Evolutionary conservation across 2,113 vertebrate genomes (phyloP).

Genomic region (Amblyornis subalaris): DNA sequence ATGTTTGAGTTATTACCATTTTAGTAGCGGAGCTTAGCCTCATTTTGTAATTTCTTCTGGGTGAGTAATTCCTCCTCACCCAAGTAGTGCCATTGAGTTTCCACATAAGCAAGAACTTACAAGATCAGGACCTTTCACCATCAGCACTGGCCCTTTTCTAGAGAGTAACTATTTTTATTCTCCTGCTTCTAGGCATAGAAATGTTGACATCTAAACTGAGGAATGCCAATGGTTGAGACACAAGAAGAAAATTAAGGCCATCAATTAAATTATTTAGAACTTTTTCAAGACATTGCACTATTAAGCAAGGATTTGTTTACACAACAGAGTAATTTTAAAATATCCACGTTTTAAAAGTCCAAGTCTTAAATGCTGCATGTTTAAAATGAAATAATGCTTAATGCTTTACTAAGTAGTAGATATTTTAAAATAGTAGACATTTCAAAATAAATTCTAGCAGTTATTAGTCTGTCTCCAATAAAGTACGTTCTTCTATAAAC

Average conservation of each 20-base stretch:
- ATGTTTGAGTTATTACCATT: slow-evolving; percentile 1
- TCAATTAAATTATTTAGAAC: background rate
- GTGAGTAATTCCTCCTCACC: slow-evolving; percentile 7
- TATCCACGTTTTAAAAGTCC: background rate
- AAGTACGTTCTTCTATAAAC: background rate
- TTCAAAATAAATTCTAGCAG: background rate
- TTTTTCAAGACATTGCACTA: background rate
- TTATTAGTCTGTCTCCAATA: background rate
- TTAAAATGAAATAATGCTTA: background rate
- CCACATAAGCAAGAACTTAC: slow-evolving; percentile 8
- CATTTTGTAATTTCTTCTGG: background rate
- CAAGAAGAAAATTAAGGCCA: background rate
- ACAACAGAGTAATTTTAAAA: background rate
- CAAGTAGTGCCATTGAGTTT: background rate
- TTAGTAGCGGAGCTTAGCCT: background rate
- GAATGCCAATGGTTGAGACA: slow-evolving; percentile 2
- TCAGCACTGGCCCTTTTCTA: background rate
- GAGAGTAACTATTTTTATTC: slow-evolving; percentile 30
- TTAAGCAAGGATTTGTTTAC: background rate
- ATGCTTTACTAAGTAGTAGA: background rate
- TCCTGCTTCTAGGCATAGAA: slow-evolving; percentile 21
- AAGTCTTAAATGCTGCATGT: background rate
- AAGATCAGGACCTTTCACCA: slow-evolving; percentile 30
- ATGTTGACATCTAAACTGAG: slow-evolving; percentile 16
- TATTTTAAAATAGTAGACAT: background rate